These are phyloP conservation scores for Halichoeres trimaculatus DNA, from an alignment of 2,113 vertebrate genomes.

Conservation along the genomic window DNA sequence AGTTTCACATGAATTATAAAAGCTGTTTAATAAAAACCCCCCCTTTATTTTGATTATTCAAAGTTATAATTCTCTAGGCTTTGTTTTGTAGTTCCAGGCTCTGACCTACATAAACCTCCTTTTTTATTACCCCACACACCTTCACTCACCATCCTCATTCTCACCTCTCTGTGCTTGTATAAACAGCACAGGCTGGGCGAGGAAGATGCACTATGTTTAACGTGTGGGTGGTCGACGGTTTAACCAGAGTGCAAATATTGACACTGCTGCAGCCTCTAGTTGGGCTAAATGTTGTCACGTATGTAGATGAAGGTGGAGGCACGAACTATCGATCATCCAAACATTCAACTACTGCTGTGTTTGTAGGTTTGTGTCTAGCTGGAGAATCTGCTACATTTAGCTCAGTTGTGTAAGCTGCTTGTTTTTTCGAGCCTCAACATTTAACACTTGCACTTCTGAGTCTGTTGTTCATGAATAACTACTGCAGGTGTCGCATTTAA, in stretches of 20 bases:
- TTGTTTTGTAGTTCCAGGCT: conserved; percentile 19
- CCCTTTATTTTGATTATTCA: background rate
- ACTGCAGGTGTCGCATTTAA: background rate
- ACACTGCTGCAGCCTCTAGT: conserved; percentile 33
- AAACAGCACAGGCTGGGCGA: conserved; percentile 23
- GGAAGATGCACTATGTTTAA: conserved; percentile 18
- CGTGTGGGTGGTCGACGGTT: conserved; percentile 55
- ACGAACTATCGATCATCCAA: conserved; percentile 42
- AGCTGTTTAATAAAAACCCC: too few relatives aligned
- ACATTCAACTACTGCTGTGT: conserved; percentile 30
- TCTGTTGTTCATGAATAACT: background rate
- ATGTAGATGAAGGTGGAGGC: conserved; percentile 61
- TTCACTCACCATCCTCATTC: conserved; percentile 13
- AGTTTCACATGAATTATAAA: background rate
- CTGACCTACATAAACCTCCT: background rate
- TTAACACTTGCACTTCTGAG: background rate
- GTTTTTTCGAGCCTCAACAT: background rate
- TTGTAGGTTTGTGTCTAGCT: conserved; percentile 39
- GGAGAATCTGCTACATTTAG: conserved; percentile 49
- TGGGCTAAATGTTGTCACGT: conserved; percentile 42
- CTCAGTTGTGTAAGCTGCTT: conserved; percentile 27
- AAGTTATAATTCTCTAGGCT: background rate
- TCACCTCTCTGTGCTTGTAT: conserved; percentile 23
- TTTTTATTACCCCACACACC: conserved; percentile 27
- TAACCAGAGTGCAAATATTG: conserved; percentile 58